Evolutionary conservation across 2,113 vertebrate genomes (phyloP), one percentile per base, ranked within the genome.

Genomic region (Lepisosteus osseus): DNA sequence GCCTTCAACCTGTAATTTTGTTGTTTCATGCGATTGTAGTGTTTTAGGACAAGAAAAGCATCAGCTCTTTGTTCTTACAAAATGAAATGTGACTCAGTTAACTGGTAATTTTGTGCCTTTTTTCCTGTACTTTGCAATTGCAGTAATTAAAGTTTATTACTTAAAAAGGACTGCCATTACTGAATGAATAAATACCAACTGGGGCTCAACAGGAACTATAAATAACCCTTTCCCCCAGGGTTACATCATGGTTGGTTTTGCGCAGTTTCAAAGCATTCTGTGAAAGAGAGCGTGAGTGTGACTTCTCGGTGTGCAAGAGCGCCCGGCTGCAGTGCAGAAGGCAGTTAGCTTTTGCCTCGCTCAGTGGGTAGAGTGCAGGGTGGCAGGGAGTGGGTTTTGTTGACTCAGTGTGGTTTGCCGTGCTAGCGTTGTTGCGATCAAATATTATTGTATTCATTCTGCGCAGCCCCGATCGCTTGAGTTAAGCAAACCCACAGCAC

Each of bases 71-170:
- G 57, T 59, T 59, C 57, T n/a, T 15, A 59, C 57, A 11, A 59
- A 59, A 59, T 5, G 57, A 59, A 59, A 59, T 59, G 57, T 59
- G 57, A 51, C 47, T 51, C 9, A 6, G 47, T 51, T 6, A 51
- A 51, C 47, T 51, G 47, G 47, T 51, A 51, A 51, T 51, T 51
- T 51, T 51, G 47, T 51, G 47, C 9, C 5, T 51, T 51, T 51
- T 51, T 51, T 51, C 9, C 9, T 59, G 57, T 59, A 59, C 57
- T 59, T 59, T 59, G 14, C 57, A 59, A 59, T 59, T 59, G 57
- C 14, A 59, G 57, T 59, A 59, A 59, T 51, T 51, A 51, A 51
- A 59, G 57, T 59, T 59, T 59, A 59, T 59, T 59, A 59, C 57
- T 59, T 59, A 59, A 59, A 5, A 59, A 59, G 57, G 14, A 59